Base-by-base conservation (phyloP, 2,797 vertebrate species). In the Trachops cirrhosus region DNA sequence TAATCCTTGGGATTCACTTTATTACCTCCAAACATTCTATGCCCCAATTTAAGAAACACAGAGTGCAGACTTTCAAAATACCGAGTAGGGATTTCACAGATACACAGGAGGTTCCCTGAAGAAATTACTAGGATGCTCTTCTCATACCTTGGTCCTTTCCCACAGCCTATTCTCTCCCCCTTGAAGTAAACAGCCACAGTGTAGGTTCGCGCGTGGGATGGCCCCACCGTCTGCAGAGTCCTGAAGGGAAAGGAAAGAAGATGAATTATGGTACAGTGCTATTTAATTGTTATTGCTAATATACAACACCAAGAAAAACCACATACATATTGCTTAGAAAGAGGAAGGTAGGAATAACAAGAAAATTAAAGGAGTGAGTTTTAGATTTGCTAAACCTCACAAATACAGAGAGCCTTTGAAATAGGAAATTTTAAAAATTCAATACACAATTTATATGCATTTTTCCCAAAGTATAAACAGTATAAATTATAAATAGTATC, bases 111-210 rank as follows among this genome's bases (percentile, higher is more conserved):
- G 10, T 5, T 78, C 68, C 29, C 29, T 3, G 9, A 41, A 62
- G 57, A 80, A 70, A 54, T 3, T 1, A 24, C 9, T 95, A 57
- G 26, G 24, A 4, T 57, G 9, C 29, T 93, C 96, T 91, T 96
- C 96, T 97, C 95, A 10, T 99, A 99, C 99, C 99, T 99, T 86
- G 99, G 99, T 95, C 99, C 99, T 99, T 99, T 99, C 96, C 99
- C 99, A 11, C 99, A 99, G 98, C 99, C 99, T 94, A 99, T 99
- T 73, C 99, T 98, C 97, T 99, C 99, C 24, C 99, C 99, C 98
- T 99, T 99, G 98, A 99, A 99, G 97, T 99, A 99, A 84, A 99
- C 99, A 8, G 99, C 99, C 32, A 99, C 99, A 0, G 99, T 99
- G 98, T 99, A 99, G 22, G 99, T 99, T 93, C 99, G 99, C 6